Base-by-base conservation (phyloP, 2,888 invertebrate species). In the Arenicola marina region DNA sequence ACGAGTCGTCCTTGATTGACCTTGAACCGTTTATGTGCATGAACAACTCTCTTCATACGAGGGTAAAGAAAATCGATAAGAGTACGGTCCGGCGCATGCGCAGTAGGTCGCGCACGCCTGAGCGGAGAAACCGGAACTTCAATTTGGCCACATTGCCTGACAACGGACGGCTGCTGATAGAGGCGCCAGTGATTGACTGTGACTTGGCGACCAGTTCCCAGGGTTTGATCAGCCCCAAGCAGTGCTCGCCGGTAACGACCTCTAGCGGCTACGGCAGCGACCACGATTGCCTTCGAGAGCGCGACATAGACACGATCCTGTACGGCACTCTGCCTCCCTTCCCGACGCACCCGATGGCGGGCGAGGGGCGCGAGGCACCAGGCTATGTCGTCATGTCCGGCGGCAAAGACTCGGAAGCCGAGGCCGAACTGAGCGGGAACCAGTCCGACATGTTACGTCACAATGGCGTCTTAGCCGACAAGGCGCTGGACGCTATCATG, bases 201-300 rank as follows among this genome's bases (percentile, higher is more conserved):
- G 38, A 38, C 18, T 38, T 18, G 38, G 18, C 11, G 11, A 38
- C 38, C 38, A 15, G 11, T 15, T 11, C 18, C 18, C 7, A n/a
- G 18, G 26, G 24, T 11, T n/a, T 48, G 7, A 24, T n/a, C 7
- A 48, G 18, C 7, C 48, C 48, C 26, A 24, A n/a, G 7, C 15
- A 24, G 24, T 7, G 48, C 18, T 48, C 48, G 7, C 48, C 48
- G 24, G 48, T 48, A 24, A 48, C 48, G 48, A 48, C 24, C 7
- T 48, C 48, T 24, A 48, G 48, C 24, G 48, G 48, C 7, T 48
- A 48, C 48, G 48, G 24, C n/a, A 48, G 48, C 24, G 48, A 48
- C 26, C 11, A 24, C 7, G 48, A 48, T 24, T 11, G 18, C 24
- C 7, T 24, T 7, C 48, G 48, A n/a, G 48, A 48, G 26, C 18